A percentile compares a stretch with the other conserved stretches of the same genome.
Evolutionary conservation across 2,797 vertebrate genomes (phyloP).

Genomic region (Diplodus sargus): DNA sequence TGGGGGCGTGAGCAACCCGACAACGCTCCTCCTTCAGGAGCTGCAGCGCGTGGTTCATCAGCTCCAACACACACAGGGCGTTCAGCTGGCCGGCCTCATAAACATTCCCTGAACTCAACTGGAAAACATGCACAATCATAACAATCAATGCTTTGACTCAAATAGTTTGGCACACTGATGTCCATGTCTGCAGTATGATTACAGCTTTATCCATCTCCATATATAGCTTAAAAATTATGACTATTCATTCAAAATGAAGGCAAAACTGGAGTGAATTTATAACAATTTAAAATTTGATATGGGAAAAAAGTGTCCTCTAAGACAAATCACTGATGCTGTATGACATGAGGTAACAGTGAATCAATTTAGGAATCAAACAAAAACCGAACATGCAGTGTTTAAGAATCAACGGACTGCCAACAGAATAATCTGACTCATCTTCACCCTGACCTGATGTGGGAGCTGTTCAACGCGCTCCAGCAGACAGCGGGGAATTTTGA

Average conservation of each 20-base stretch:
- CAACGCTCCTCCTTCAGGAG: conserved; percentile 80
- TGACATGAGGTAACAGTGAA: not conserved
- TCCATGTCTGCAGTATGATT: not conserved
- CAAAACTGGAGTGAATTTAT: not conserved
- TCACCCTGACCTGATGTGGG: conserved; percentile 80
- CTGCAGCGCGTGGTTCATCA: conserved; percentile 87
- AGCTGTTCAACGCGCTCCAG: conserved; percentile 82
- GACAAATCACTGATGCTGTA: not conserved
- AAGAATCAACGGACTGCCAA: accelerated
- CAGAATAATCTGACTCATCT: not conserved
- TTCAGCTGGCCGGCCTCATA: conserved; percentile 89
- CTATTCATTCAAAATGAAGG: not conserved
- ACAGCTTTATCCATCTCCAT: too few relatives aligned
- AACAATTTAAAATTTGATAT: not conserved
- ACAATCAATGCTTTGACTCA: not conserved
- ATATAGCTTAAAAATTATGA: not conserved
- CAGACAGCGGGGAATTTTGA: conserved; percentile 85
- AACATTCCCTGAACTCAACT: conserved; percentile 85
- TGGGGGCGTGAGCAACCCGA: conserved; percentile 35
- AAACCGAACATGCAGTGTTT: not conserved
- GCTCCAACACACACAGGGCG: conserved; percentile 86
- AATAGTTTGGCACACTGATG: not conserved
- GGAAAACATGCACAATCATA: conserved; percentile 16
- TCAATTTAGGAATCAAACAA: not conserved
- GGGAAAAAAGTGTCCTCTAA: not conserved